Evolutionary conservation across 1,140 invertebrate species (phyloP).

Genomic region (Sycobia sp.): DNA sequence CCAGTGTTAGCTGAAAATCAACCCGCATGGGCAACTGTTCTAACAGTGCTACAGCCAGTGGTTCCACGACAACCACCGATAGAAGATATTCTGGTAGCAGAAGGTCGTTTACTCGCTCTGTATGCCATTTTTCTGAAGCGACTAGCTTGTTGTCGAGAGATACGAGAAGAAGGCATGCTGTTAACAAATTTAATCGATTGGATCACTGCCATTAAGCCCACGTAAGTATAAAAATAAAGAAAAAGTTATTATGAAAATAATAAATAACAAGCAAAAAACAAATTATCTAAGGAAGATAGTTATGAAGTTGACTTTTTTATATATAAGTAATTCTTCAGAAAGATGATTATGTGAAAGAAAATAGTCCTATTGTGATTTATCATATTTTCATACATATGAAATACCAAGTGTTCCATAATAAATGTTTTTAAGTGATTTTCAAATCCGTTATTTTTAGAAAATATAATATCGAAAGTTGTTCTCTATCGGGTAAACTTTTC

Average conservation of each 20-base stretch:
- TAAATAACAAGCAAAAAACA: no score
- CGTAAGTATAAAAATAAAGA: constrained; percentile 46
- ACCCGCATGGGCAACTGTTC: constrained; percentile 57
- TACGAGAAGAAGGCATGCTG: constrained; percentile 60
- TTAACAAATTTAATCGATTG: constrained; percentile 60
- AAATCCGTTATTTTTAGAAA: no score
- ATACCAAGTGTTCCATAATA: no score
- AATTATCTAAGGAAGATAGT: no score
- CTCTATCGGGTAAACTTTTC: no score
- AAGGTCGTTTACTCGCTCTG: constrained; percentile 58
- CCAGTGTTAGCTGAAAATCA: constrained; percentile 50
- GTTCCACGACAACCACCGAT: constrained; percentile 57
- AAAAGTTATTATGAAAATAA: not conserved
- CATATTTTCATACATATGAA: no score
- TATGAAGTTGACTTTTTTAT: not conserved
- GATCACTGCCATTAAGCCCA: constrained; percentile 60
- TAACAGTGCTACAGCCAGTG: constrained; percentile 56
- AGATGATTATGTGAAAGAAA: not conserved
- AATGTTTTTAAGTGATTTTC: no score
- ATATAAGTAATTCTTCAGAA: not conserved
- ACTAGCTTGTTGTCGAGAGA: constrained; percentile 58
- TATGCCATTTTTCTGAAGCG: constrained; percentile 61
- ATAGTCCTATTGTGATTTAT: no score
- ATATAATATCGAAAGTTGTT: no score
- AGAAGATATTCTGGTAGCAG: constrained; percentile 55